phyloP scores from a whole-genome alignment of 2,113 vertebrate species.

The Phrynosoma blainvillii region DNA sequence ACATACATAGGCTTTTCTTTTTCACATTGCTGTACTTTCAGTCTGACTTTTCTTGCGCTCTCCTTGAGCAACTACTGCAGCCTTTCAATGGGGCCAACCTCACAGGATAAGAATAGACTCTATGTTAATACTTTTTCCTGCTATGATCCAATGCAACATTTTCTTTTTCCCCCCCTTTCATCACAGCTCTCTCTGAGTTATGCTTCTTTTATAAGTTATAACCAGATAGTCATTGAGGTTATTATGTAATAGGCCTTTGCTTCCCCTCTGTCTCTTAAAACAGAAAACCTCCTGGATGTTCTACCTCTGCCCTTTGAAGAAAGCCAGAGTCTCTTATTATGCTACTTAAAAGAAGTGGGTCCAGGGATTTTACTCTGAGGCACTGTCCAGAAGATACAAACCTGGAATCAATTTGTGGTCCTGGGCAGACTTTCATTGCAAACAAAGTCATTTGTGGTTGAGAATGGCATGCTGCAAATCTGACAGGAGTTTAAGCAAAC shows the following conservation, averaged over 20 bases:
- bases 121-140: slow-evolving; percentile 2
- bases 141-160: background rate
- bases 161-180: background rate
- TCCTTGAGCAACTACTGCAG: too few relatives aligned
- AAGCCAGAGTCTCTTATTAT: slow-evolving; percentile 13
- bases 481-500: slow-evolving; percentile 26
- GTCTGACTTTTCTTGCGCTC: too few relatives aligned
- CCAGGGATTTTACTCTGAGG: slow-evolving; percentile 42
- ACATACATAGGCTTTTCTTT: too few relatives aligned
- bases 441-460: slow-evolving; percentile 48
- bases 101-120: background rate
- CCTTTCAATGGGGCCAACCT: too few relatives aligned
- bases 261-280: slow-evolving; percentile 24
- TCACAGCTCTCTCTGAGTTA: background rate
- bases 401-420: slow-evolving; percentile 57
- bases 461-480: slow-evolving; percentile 28
- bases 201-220: background rate
- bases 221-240: slow-evolving; percentile 9
- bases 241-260: slow-evolving; percentile 27
- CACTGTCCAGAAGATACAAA: slow-evolving; percentile 56
- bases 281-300: slow-evolving; percentile 11
- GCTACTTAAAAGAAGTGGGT: slow-evolving; percentile 36
- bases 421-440: slow-evolving; percentile 46
- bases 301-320: slow-evolving; percentile 19
- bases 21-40: too few relatives aligned